Conservation (phyloP, 2,888 invertebrate species). For the Epinotia demarniana region DNA sequence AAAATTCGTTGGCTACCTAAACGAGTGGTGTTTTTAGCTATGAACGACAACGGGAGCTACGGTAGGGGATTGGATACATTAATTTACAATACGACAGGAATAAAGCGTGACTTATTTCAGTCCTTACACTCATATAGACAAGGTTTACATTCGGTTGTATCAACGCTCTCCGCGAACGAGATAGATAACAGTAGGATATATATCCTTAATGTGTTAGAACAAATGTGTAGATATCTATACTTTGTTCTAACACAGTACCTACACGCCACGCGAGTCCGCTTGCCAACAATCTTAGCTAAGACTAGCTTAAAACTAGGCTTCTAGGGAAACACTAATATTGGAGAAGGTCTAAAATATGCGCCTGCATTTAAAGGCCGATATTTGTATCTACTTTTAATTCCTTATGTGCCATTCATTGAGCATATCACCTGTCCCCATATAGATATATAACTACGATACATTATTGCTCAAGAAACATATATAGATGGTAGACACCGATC, state of each 20-base stretch:
- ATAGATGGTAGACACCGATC: conserved; percentile 49
- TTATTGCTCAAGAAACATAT: conserved; percentile 67
- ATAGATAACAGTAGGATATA: conserved; percentile 4
- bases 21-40: conserved; percentile 73
- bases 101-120: conserved; percentile 37
- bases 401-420: conserved; percentile 78
- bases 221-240: conserved; percentile 7
- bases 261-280: conserved; percentile 53
- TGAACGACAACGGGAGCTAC: conserved; percentile 72
- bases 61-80: conserved; percentile 73
- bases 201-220: too few relatives aligned
- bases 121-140: conserved; percentile 36
- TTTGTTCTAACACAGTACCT: conserved; percentile 37
- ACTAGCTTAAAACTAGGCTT: conserved; percentile 70
- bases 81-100: conserved; percentile 52
- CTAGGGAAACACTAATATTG: conserved; percentile 71
- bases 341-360: conserved; percentile 64
- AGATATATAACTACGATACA: conserved; percentile 56
- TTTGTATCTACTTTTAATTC: conserved; percentile 76
- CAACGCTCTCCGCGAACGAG: not conserved
- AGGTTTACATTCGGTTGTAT: conserved; percentile 29
- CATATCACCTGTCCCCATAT: conserved; percentile 70
- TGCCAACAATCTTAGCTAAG: conserved; percentile 59
- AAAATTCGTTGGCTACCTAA: conserved; percentile 84
- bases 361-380: conserved; percentile 55